Evolutionary conservation across 2,888 invertebrate genomes (phyloP), one percentile per base, ranked within the genome.

Genomic region (Ennomos fuscantarius): DNA sequence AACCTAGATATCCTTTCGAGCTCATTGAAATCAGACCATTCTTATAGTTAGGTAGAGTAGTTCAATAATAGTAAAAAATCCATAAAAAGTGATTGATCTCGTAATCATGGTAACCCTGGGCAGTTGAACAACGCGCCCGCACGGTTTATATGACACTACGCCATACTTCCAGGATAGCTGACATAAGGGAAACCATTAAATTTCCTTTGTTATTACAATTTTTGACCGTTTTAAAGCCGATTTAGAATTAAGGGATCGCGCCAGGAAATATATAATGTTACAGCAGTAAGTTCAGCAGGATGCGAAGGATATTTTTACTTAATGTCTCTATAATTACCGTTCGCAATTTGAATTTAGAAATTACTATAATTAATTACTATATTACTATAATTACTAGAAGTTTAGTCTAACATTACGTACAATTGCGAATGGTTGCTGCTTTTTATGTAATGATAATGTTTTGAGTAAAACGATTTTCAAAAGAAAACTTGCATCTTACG

Each of bases 121-220:
- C 50, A 49, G 37, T 55, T 33, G 47, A 35, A 39, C 24, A 24
- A 24, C 24, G 24, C 24, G 24, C 53, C 56, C 55, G 53, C 57
- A 49, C 58, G 54, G 50, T 51, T 58, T 55, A 58, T 46, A 49
- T 49, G 31, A 47, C 67, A 70, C 67, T 73, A 68, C 71, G 70
- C 74, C 68, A 74, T 71, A 74, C 72, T 69, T 74, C 68, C 48
- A 57, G 43, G 47, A 39, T 32, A 44, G 31, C 46, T 46, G 41
- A 47, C 80, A 81, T 78, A 78, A 80, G 84, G 82, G 84, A 87
- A 87, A 79, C 86, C 84, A 78, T 81, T 79, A 79, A 83, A 81
- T 68, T 71, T 78, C 68, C 68, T 65, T 65, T 65, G 55, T 62
- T 62, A 69, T 73, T 76, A 76, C 77, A 73, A 72, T 76, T 77